Evolutionary conservation across 2,888 invertebrate genomes (phyloP).

Genomic region (Parapristionchus giblindavisi): DNA sequence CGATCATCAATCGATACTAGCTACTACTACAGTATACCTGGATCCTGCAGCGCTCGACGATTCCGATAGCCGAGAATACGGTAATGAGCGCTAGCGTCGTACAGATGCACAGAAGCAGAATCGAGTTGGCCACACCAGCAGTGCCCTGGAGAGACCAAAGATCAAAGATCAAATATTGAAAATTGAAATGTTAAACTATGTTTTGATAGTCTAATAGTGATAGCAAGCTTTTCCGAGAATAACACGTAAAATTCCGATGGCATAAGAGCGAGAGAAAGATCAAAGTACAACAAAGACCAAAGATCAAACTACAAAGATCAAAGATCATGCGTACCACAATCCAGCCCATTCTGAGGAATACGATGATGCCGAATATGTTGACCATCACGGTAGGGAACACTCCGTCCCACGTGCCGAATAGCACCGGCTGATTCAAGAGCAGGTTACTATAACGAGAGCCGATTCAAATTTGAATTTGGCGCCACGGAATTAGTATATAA

Average conservation of each 20-base stretch:
- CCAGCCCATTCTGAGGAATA: conserved; percentile 95
- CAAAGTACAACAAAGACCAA: not conserved
- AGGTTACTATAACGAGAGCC: conserved; percentile 78
- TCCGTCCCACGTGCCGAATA: conserved; percentile 97
- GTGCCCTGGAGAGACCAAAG: conserved; percentile 71
- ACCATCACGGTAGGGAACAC: conserved; percentile 96
- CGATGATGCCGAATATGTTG: conserved; percentile 96
- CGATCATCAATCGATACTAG: conserved; percentile 69
- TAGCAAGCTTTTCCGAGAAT: too few species aligned
- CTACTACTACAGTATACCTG: conserved; percentile 3
- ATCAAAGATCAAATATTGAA: conserved; percentile 21
- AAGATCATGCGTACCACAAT: conserved; percentile 79
- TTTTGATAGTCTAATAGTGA: too few species aligned
- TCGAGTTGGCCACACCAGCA: conserved; percentile 73
- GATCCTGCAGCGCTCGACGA: conserved; percentile 79
- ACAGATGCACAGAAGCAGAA: conserved; percentile 73
- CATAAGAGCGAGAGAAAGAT: not conserved
- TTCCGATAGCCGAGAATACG: conserved; percentile 92
- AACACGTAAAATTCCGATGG: too few species aligned
- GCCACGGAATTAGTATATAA: conserved; percentile 4
- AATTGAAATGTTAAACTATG: not conserved
- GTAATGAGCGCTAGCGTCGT: conserved; percentile 89
- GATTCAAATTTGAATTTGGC: not conserved
- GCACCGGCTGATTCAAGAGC: conserved; percentile 91
- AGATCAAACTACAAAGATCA: not conserved